These are phyloP conservation scores for Orgyia antiqua DNA, from an alignment of 2,888 invertebrate species.

Conservation along the genomic window DNA sequence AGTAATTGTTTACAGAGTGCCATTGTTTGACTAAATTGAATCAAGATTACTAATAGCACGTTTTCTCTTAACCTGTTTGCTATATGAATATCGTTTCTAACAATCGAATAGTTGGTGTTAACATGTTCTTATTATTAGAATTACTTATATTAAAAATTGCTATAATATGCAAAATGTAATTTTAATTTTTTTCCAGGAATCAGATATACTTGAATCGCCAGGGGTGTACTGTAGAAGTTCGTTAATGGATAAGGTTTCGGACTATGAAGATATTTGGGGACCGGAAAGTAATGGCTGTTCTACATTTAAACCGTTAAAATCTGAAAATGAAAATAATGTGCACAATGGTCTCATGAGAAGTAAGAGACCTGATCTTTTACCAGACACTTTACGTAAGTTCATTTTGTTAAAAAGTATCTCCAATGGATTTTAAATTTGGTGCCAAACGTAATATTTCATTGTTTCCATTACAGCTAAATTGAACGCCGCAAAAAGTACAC, in stretches of 20 bases:
- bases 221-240: slow-evolving; percentile 91
- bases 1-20: slow-evolving; percentile 20
- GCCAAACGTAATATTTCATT: background rate
- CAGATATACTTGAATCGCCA: slow-evolving; percentile 90
- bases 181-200: slow-evolving; percentile 81
- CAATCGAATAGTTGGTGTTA: background rate
- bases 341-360: slow-evolving; percentile 74
- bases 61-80: slow-evolving; percentile 9
- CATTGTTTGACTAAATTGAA: slow-evolving; percentile 21
- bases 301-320: slow-evolving; percentile 65
- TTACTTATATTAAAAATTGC: background rate
- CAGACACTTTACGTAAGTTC: slow-evolving; percentile 77
- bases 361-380: slow-evolving; percentile 79
- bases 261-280: slow-evolving; percentile 97
- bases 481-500: slow-evolving; percentile 63
- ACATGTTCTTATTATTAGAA: too few species aligned
- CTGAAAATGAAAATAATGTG: slow-evolving; percentile 55
- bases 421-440: background rate
- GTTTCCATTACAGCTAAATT: slow-evolving; percentile 56
- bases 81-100: background rate
- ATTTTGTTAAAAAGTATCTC: too few species aligned
- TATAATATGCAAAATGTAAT: too few species aligned
- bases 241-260: slow-evolving; percentile 93
- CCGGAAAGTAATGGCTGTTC: slow-evolving; percentile 76
- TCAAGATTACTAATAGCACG: slow-evolving; percentile 48